Base-by-base conservation (phyloP, 30 jellyfish, hydroid and myxozoan species). In the Euphysa ruthae region DNA sequence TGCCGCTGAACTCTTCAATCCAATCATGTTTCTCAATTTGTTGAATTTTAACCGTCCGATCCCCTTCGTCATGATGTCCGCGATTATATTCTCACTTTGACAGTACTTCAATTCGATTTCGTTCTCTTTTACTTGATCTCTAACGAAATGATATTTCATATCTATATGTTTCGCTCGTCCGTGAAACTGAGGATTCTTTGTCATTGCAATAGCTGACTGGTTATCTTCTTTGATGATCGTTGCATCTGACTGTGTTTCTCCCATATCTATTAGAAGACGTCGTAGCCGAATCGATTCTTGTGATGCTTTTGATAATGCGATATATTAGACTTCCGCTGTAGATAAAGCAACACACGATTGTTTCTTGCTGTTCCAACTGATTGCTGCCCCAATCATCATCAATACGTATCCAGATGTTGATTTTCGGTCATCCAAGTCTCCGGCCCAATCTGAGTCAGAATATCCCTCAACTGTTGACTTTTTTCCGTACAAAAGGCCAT, bases 401-500 rank as follows among this genome's bases (percentile, higher is more conserved):
- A 63, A 75, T 19, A 51, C 23, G 52, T n/a, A n/a, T n/a, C n/a
- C n/a, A n/a, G n/a, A n/a, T n/a, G n/a, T n/a, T n/a, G n/a, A n/a
- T n/a, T n/a, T 58, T 82, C 88, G 16, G 10, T 38, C 74, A 19
- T 54, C 61, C 7, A 20, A n/a, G 43, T 78, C 89, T 0, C 93
- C 93, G 4, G 86, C 93, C 82, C 82, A 78, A 43, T 78, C 93
- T 0, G 93, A 84, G 62, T 69, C 93, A n/a, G 73, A 26, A 49
- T 1, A 78, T 3, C 75, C 88, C 7, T 6, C 57, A 52, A 26
- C 27, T 4, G 32, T 44, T 13, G 31, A 43, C 10, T 32, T 14
- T 1, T 10, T 44, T 42, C 6, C 6, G 55, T 64, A 75, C 6
- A 25, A 8, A 4, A 75, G 32, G 4, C 91, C 74, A 33, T 5